These are phyloP conservation scores for Masnerella sp. DNA, from an alignment of 2,888 invertebrate species.

Conservation along the genomic window DNA sequence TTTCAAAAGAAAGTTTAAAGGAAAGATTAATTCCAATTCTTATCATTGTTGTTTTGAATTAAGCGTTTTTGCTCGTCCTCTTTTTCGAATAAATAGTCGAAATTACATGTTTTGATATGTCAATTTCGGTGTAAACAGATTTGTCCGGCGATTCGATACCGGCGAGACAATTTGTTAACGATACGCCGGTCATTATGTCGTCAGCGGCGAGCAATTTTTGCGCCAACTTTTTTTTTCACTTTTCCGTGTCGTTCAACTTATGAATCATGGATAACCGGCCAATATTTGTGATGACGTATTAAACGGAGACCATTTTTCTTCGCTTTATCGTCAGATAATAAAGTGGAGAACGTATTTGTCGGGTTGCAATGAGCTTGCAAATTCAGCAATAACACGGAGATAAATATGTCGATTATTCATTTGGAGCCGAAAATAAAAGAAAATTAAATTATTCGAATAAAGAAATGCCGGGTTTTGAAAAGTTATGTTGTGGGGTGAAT, in stretches of 20 bases:
- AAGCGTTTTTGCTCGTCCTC: too few species aligned
- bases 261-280: slow-evolving; percentile 37
- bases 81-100: too few species aligned
- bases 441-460: neutral
- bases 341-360: slow-evolving; percentile 28
- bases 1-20: too few species aligned
- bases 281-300: slow-evolving; percentile 30
- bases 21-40: too few species aligned
- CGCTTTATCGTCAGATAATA: slow-evolving; percentile 28
- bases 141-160: neutral
- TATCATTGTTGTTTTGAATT: too few species aligned
- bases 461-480: too few species aligned
- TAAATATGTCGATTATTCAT: slow-evolving; percentile 20
- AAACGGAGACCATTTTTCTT: slow-evolving; percentile 4
- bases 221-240: slow-evolving; percentile 13
- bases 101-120: neutral
- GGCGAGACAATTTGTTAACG: neutral
- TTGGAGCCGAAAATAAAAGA: slow-evolving; percentile 21
- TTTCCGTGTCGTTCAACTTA: slow-evolving; percentile 48
- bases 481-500: too few species aligned
- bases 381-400: slow-evolving; percentile 2
- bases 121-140: neutral
- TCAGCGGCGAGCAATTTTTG: slow-evolving; percentile 11
- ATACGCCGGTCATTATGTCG: neutral
- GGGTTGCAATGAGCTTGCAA: slow-evolving; percentile 12